These are phyloP conservation scores for Pseudomugil gertrudae DNA, from an alignment of 2,797 vertebrate species.

Conservation along the genomic window DNA sequence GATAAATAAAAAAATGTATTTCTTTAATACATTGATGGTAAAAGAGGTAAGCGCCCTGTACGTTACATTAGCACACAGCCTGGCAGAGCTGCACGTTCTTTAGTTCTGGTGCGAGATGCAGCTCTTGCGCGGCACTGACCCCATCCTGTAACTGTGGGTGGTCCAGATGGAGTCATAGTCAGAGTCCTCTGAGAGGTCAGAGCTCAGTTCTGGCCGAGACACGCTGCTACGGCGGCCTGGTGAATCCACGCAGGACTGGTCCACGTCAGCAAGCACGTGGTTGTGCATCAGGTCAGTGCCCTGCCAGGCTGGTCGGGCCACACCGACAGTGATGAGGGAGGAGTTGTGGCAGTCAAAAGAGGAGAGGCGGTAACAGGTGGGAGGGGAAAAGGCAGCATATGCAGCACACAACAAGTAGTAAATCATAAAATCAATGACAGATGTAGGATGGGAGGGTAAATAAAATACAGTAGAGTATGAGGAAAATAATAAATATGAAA, in stretches of 20 bases:
- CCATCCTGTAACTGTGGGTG: slow-evolving; percentile 99
- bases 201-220: slow-evolving; percentile 92
- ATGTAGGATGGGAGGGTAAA: slow-evolving; percentile 78
- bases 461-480: slow-evolving; percentile 80
- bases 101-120: slow-evolving; percentile 98
- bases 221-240: slow-evolving; percentile 95
- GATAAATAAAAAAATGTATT: slow-evolving; percentile 66
- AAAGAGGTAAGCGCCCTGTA: slow-evolving; percentile 74
- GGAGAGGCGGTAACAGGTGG: slow-evolving; percentile 18
- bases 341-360: slow-evolving; percentile 22
- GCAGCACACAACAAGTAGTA: slow-evolving; percentile 80
- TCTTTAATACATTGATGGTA: slow-evolving; percentile 61
- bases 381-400: slow-evolving; percentile 37
- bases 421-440: slow-evolving; percentile 80
- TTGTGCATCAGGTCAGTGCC: slow-evolving; percentile 99
- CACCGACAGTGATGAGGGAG: slow-evolving; percentile 16
- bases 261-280: slow-evolving; percentile 96
- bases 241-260: slow-evolving; percentile 94
- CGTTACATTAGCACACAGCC: slow-evolving; percentile 58
- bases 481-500: slow-evolving; percentile 53
- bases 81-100: slow-evolving; percentile 71
- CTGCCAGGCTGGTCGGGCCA: slow-evolving; percentile 94
- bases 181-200: slow-evolving; percentile 99
- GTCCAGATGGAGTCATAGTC: slow-evolving; percentile 99
- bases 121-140: slow-evolving; percentile 97